Evolutionary conservation across 2,888 invertebrate genomes (phyloP), one percentile per base, ranked within the genome.

Genomic region (Polia nebulosa): DNA sequence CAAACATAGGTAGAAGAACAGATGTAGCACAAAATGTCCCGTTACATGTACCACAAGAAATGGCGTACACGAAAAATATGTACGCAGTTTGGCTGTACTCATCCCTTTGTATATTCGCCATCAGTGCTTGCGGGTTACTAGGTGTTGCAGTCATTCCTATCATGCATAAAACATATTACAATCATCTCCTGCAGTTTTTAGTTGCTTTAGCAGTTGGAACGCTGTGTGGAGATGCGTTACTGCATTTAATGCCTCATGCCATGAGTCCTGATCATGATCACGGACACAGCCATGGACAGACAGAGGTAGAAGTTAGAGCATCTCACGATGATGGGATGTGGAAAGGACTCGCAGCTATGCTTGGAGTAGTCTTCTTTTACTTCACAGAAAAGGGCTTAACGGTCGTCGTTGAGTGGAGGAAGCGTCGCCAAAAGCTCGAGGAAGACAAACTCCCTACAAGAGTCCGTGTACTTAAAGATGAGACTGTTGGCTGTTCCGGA

Each of bases 121-220:
- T 99, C 79, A 98, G 98, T 87, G 96, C 98, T 6, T 98, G 98
- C 84, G 99, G 99, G 13, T 93, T 99, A 49, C 93, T 98, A 17
- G 98, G 99, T 2, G 98, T 99, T 15, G 98, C 97, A 6, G 98
- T 99, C 9, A 98, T 99, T 86, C 99, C 99, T 0, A 97, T 98
- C 47, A 98, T 99, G 98, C 98, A 98, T 90, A 97, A 97, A 84
- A 96, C 96, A 20, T 98, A 98, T 90, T 99, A 99, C 90, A 98
- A 99, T 86, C 98, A 98, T 81, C 93, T 99, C 39, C 96, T 99
- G 61, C 99, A 99, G 92, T 99, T 99, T 92, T 96, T 99, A 74
- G 98, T 99, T 3, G 99, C 99, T 0, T 95, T 99, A 80, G 99
- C 99, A 20, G 98, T 99, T 39, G 99, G 99, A 0, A 98, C 99